Conservation (phyloP, 2,113 vertebrate species). For the Embiotoca jacksoni region DNA sequence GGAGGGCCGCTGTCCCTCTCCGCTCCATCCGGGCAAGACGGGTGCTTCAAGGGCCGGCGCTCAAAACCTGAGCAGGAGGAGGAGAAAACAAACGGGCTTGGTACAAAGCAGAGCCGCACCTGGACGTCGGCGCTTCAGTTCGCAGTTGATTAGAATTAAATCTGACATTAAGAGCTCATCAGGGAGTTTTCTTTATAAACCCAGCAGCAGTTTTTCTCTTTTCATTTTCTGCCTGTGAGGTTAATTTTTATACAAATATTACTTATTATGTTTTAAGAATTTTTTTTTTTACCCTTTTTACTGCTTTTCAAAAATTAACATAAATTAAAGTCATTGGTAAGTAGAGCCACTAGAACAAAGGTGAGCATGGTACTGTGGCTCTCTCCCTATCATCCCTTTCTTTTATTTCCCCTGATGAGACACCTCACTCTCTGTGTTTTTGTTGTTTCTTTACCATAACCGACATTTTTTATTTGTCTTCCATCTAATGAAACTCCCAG, state of each 20-base stretch:
- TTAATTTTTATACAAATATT: not conserved
- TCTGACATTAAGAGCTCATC: no score
- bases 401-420: slow-evolving; percentile 20
- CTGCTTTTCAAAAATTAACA: not conserved
- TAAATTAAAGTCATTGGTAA: not conserved
- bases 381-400: not conserved
- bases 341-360: slow-evolving; percentile 4
- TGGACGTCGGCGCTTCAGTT: no score
- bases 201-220: not conserved
- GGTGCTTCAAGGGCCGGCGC: slow-evolving; percentile 87
- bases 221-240: not conserved
- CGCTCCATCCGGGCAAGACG: slow-evolving; percentile 82
- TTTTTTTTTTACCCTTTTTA: not conserved
- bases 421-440: not conserved
- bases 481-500: no score
- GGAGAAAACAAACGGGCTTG: not conserved
- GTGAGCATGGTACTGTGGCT: not conserved
- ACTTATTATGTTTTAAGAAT: not conserved
- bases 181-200: no score
- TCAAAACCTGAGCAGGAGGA: slow-evolving; percentile 87
- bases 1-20: slow-evolving; percentile 87
- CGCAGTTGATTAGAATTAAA: no score
- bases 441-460: not conserved
- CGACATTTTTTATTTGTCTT: not conserved
- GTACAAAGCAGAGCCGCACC: not conserved